Conservation (phyloP, 2,797 vertebrate genomes). For the Pangasius djambal region DNA sequence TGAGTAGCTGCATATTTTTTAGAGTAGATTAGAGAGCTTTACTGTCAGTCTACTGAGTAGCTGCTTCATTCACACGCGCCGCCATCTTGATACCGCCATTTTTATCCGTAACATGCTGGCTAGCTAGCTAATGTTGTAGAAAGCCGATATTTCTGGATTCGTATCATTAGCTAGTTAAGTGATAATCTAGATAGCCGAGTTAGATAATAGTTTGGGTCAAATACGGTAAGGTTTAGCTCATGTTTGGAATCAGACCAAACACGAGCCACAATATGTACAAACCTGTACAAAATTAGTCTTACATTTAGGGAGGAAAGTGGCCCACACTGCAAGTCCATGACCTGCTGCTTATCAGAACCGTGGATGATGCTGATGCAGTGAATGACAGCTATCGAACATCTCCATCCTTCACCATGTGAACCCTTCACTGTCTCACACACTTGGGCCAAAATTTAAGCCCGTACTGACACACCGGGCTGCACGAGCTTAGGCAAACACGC, state of each 20-base stretch:
- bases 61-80: neutral
- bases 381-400: neutral
- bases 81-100: neutral
- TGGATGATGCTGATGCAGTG: neutral
- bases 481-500: neutral
- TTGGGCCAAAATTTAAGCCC: neutral
- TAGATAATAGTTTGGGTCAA: neutral
- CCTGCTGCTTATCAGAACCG: neutral
- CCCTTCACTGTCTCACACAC: neutral
- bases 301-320: neutral
- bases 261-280: neutral
- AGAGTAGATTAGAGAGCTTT: neutral
- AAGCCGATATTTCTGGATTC: neutral
- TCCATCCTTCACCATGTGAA: neutral
- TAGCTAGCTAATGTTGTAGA: neutral
- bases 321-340: neutral
- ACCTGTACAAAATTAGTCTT: neutral
- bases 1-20: neutral
- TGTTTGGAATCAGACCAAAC: neutral
- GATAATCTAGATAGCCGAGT: neutral
- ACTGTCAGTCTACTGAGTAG: neutral
- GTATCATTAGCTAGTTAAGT: neutral
- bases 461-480: neutral
- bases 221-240: neutral
- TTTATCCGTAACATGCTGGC: neutral